Conservation (phyloP, 1,140 invertebrate species). For the Glossosoma conforme region DNA sequence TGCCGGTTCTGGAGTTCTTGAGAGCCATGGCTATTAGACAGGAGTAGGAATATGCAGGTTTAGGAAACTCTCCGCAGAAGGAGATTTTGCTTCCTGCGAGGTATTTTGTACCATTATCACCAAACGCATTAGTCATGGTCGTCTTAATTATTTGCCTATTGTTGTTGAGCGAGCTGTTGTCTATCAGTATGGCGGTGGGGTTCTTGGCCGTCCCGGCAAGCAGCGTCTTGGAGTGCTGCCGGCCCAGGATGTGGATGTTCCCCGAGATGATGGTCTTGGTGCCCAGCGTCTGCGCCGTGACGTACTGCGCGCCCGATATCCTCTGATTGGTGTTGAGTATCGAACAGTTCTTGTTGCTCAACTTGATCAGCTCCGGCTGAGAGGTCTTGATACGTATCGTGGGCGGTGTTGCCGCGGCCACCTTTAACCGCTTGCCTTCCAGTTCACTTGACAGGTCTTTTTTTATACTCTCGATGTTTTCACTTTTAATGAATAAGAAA, state of each 20-base stretch:
- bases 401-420: conserved; percentile 31
- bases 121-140: conserved; percentile 40
- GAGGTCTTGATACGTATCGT: conserved; percentile 43
- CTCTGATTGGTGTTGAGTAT: conserved; percentile 45
- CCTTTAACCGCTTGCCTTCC: conserved; percentile 37
- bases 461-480: conserved; percentile 50
- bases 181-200: conserved; percentile 48
- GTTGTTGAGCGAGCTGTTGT: conserved; percentile 46
- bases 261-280: conserved; percentile 50
- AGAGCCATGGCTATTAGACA: conserved; percentile 96
- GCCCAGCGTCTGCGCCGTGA: conserved; percentile 43
- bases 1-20: conserved; percentile 91
- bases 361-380: conserved; percentile 44
- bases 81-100: conserved; percentile 43
- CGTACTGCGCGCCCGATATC: conserved; percentile 30
- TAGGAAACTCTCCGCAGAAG: conserved; percentile 75
- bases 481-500: conserved; percentile 46
- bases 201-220: conserved; percentile 46
- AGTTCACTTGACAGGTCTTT: conserved; percentile 52
- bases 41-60: conserved; percentile 96
- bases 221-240: conserved; percentile 49
- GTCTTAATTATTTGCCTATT: conserved; percentile 48
- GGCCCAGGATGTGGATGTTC: conserved; percentile 50
- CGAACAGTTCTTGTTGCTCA: conserved; percentile 47
- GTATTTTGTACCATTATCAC: conserved; percentile 45